Evolutionary conservation across 2,888 invertebrate genomes (phyloP), one percentile per base, ranked within the genome.

Genomic region (Hanleya hanleyi): DNA sequence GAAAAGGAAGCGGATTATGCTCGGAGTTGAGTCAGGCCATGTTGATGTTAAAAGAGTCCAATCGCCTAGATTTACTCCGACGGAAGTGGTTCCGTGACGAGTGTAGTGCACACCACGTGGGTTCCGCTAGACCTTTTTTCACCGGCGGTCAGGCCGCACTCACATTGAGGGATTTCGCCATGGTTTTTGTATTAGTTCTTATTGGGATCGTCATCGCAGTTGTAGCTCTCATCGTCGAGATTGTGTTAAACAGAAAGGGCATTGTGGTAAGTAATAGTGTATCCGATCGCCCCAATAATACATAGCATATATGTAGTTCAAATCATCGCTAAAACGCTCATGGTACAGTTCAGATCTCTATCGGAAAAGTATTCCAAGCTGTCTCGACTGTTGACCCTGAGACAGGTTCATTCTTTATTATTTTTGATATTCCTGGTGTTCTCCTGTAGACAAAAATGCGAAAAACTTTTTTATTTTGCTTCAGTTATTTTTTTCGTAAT

Each of bases 1-100:
- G 67, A 41, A 76, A 74, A 12, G 70, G 70, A n/a, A 64, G 78
- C 6, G 51, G 50, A 15, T 36, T 71, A 22, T 66, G 76, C 15
- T 37, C 76, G 49, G 81, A 74, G 49, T 26, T 51, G 37, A 29
- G 32, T 32, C 57, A 57, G 26, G 57, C 29, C 2, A 15, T 57
- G 22, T 57, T 57, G 9, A 15, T 26, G 15, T 2, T 57, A 4
- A 57, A 29, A 29, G 57, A 57, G 9, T 22, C 57, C 26, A 32
- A 18, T 22, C 29, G 32, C 4, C 57, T 57, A 15, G 15, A 22
- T 4, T 15, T 29, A 4, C 57, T 57, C 12, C 57, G 57, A 18
- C 18, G 57, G 57, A 57, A 57, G 9, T 57, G 57, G 57, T 57
- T 57, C 29, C 26, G 57, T 4, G 57, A 32, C 1, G 57, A 29